phyloP scores from a whole-genome alignment of 2,797 vertebrate genomes.

The Pipistrellus nathusii region DNA sequence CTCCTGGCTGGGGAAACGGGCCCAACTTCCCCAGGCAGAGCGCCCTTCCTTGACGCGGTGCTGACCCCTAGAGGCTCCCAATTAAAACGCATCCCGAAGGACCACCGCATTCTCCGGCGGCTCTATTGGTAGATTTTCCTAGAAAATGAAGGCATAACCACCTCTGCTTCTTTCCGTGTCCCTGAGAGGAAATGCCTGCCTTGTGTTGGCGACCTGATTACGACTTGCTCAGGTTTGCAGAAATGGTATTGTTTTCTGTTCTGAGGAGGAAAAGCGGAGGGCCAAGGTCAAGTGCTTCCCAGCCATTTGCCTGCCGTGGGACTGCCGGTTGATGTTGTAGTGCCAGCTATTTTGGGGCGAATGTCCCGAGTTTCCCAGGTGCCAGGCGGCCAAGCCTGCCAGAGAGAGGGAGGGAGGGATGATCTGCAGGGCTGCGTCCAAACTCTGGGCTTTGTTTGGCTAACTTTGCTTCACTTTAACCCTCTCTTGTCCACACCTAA shows the following conservation, averaged over 20 bases:
- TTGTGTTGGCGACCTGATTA: background rate
- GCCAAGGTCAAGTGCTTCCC: background rate
- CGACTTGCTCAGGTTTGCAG: background rate
- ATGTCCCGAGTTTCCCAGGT: background rate
- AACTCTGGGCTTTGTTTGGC: background rate
- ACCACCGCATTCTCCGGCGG: background rate
- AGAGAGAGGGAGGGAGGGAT: background rate
- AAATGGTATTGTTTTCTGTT: background rate
- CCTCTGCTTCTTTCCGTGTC: background rate
- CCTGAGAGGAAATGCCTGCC: background rate
- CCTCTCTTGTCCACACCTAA: background rate
- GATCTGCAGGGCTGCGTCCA: background rate
- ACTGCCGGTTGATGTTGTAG: background rate
- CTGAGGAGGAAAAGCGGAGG: background rate
- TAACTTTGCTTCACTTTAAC: background rate
- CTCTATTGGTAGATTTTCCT: background rate
- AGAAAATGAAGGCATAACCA: background rate
- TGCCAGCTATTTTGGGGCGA: background rate
- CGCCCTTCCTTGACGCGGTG: conserved; percentile 73
- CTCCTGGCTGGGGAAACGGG: background rate
- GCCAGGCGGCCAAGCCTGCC: background rate
- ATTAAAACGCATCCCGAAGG: conserved; percentile 77
- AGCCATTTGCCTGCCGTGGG: background rate
- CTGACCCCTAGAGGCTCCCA: conserved; percentile 89
- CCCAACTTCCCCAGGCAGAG: rapidly evolving